Evolutionary conservation across 35 echinoderm and acorn worm genomes (phyloP), one percentile per base, ranked within the genome.

Genomic region (Eucidaris tribuloides): DNA sequence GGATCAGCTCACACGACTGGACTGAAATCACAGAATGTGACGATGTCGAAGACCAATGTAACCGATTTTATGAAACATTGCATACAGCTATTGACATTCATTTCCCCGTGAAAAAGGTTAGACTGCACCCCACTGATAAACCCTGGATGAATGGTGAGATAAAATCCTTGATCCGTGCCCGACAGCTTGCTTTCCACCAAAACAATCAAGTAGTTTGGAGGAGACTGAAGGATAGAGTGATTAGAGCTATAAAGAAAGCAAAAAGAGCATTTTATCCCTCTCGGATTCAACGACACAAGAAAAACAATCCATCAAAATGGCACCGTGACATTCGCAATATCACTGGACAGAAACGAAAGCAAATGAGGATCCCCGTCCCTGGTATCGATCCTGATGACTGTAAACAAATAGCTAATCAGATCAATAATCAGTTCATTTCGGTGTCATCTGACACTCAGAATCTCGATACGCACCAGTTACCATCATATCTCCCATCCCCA

Each of bases 111-210:
- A 25, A 43, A 30, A 30, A 65, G 15, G 46, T 71, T 15, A 82
- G 63, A 23, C 57, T 39, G 2, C 82, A 84, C 52, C 44, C 34
- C 6, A 23, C 62, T 13, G 82, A 84, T 31, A 84, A 84, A 71
- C 82, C 82, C 19, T 84, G 82, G 82, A 71, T 84, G 20, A 70
- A 59, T 4, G 5, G 25, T 20, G 71, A 42, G 33, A 68, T 48
- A 42, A 68, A 84, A 43, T 27, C 20, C 25, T 43, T 84, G 5
- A 84, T 71, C 37, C 40, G 13, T 7, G 32, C 6, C n/a, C 32
- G 82, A 11, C 82, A 71, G 62, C 37, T 36, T n/a, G 82, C 52
- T 31, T 84, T 84, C 71, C 18, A 35, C 36, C 58, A 42, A 2
- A 42, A 19, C 13, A 68, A 42, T 48, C 37, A 25, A 28, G 35